Percentiles rank a stretch among this genome's conserved stretches.
phyloP scores from a whole-genome alignment of 2,888 invertebrate genomes.

The Metallyticus violacea region DNA sequence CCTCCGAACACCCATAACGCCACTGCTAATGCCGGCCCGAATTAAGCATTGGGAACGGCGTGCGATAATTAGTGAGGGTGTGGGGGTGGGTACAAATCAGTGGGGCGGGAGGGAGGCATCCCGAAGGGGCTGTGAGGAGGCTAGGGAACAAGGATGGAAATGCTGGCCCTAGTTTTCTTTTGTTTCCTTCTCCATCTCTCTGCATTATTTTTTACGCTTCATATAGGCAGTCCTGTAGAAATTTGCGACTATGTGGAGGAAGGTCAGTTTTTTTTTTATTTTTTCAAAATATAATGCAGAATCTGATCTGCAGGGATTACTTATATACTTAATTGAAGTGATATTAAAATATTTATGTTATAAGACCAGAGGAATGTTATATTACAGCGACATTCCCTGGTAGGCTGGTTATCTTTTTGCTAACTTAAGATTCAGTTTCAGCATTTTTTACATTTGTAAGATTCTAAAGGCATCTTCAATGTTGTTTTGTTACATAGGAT shows the following conservation, averaged over 20 bases:
- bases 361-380: too few species aligned
- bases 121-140: slow-evolving; percentile 40
- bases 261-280: too few species aligned
- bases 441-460: too few species aligned
- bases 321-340: too few species aligned
- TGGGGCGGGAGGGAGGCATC: slow-evolving; percentile 30
- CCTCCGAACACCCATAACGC: slow-evolving; percentile 68
- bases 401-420: too few species aligned
- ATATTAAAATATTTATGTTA: too few species aligned
- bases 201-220: not conserved
- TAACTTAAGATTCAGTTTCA: too few species aligned
- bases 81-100: slow-evolving; percentile 33
- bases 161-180: not conserved
- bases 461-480: too few species aligned
- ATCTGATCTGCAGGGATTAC: too few species aligned
- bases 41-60: slow-evolving; percentile 44
- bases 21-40: slow-evolving; percentile 58
- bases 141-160: slow-evolving; percentile 31
- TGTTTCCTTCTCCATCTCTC: slow-evolving; percentile 1
- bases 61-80: slow-evolving; percentile 32
- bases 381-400: too few species aligned
- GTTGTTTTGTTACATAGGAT: too few species aligned
- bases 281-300: too few species aligned
- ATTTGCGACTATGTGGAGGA: not conserved
- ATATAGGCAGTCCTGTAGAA: slow-evolving; percentile 3